Base-by-base conservation (phyloP, 2,113 vertebrate genomes). In the Mola mola region DNA sequence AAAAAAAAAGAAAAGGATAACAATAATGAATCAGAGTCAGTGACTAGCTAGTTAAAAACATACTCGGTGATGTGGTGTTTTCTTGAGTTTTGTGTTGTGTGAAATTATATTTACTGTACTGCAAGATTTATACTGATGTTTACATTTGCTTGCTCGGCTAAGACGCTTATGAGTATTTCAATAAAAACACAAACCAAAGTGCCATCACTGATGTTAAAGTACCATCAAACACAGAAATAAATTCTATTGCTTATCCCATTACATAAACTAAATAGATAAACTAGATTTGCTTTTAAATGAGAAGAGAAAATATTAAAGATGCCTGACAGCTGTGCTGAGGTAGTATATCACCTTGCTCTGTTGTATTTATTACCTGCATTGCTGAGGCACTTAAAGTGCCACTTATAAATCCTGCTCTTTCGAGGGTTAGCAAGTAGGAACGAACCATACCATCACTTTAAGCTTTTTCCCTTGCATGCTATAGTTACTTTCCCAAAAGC, bases 321-420 rank as follows among this genome's bases (percentile, higher is more conserved):
- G 82, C 75, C 82, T 82, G 83, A 85, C 82, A 84, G 87, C 82
- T 81, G 85, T 72, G 78, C 60, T 66, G 67, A 43, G 53, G 75
- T 81, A 78, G 83, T 89, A 88, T 70, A 89, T 91, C 87, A 90
- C 84, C 61, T 85, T 72, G 66, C 75, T 81, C 78, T 82, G 70
- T 79, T 69, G 81, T 83, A 83, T 92, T 90, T 92, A 91, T 84
- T 76, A 88, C 76, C 82, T 76, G 83, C 78, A 85, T 87, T 87
- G 88, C 83, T 75, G 79, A 79, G 44, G 79, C 85, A 85, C 82
- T 90, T 89, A 83, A 86, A 87, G 82, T 83, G 71, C 66, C 67
- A 73, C 82, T 82, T 71, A 89, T 88, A 90, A 91, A 89, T 88
- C 85, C 75, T 53, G 60, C 78, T 79, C 86, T 90, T 90, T 90